Percentiles rank a stretch among this genome's conserved stretches.
phyloP scores from a whole-genome alignment of 2,797 vertebrate genomes.

The Acestrorhynchus altus region DNA sequence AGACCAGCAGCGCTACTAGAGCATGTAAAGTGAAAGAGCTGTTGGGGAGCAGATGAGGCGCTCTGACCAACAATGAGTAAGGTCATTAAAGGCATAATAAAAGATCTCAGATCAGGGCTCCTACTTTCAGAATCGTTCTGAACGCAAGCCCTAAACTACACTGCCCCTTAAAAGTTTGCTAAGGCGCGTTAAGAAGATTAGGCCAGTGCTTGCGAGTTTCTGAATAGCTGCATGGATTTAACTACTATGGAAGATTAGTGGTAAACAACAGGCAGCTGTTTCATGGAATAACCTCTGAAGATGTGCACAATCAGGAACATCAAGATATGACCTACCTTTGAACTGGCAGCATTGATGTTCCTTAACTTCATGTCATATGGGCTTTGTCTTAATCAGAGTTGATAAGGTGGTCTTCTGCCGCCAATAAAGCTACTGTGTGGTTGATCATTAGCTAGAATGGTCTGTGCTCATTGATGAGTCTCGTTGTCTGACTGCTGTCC shows the following conservation, averaged over 20 bases:
- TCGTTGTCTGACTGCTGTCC: slow-evolving; percentile 20
- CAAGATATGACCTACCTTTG: slow-evolving; percentile 14
- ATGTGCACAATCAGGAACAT: slow-evolving; percentile 8
- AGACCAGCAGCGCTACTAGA: not conserved
- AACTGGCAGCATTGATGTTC: slow-evolving; percentile 30
- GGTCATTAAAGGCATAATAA: no score
- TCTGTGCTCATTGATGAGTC: slow-evolving; percentile 35
- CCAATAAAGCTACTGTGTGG: slow-evolving; percentile 24
- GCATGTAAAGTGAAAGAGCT: not conserved
- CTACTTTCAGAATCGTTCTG: not conserved
- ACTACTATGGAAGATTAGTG: slow-evolving; percentile 8
- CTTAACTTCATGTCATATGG: slow-evolving; percentile 39
- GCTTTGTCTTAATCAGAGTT: slow-evolving; percentile 34
- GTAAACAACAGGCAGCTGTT: not conserved
- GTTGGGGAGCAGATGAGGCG: not conserved
- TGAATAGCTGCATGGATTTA: slow-evolving; percentile 29
- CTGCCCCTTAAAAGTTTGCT: slow-evolving; percentile 13
- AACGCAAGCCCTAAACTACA: not conserved
- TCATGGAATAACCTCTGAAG: not conserved
- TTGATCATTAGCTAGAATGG: slow-evolving; percentile 46
- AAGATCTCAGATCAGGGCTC: not conserved
- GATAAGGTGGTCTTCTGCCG: slow-evolving; percentile 44
- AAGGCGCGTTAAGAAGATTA: slow-evolving; percentile 40
- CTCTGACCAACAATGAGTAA: not conserved
- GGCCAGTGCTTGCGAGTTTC: slow-evolving; percentile 13